Evolutionary conservation across 2,888 invertebrate genomes (phyloP).

Genomic region (Papilio demoleus): DNA sequence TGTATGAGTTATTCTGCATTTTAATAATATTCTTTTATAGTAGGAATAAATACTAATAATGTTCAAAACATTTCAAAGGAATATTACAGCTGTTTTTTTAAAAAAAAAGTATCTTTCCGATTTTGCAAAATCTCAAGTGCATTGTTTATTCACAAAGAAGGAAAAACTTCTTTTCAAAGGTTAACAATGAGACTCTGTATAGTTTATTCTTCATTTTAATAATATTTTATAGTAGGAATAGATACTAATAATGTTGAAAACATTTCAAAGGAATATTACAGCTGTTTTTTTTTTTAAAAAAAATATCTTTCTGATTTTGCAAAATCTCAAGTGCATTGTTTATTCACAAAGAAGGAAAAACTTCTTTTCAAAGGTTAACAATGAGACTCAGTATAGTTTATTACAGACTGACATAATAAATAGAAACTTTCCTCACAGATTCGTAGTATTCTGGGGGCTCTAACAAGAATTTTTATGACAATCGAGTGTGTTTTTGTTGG

Average conservation of each 20-base stretch:
- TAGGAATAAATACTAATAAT: background rate
- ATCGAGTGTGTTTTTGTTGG: no score
- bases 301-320: background rate
- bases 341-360: constrained; percentile 3
- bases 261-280: background rate
- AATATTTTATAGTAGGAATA: background rate
- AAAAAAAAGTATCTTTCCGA: background rate
- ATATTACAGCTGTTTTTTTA: background rate
- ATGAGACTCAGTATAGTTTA: background rate
- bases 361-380: constrained; percentile 9
- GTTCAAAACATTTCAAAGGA: background rate
- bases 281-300: background rate
- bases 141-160: constrained; percentile 6
- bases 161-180: constrained; percentile 1
- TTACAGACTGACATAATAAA: background rate
- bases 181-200: background rate
- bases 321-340: background rate
- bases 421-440: background rate
- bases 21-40: background rate
- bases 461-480: no score
- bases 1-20: background rate
- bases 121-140: background rate
- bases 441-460: background rate
- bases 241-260: background rate
- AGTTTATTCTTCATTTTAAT: background rate